These are phyloP conservation scores for Argopecten irradians DNA, from an alignment of 1,140 invertebrate species.

Conservation along the genomic window DNA sequence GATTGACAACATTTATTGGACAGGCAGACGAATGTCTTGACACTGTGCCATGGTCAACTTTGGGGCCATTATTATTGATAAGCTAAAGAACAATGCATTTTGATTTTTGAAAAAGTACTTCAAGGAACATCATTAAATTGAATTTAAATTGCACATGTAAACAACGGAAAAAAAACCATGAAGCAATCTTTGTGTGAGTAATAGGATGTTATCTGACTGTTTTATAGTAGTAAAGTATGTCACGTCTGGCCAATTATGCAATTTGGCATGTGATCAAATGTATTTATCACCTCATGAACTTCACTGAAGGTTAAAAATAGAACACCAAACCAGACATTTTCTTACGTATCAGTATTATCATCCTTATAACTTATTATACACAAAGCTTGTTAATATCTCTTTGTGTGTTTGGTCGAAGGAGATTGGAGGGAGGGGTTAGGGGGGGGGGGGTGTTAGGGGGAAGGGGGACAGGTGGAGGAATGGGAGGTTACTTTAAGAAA, in stretches of 20 bases:
- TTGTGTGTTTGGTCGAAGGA: no score
- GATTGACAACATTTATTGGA: no score
- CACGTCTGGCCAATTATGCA: neutral
- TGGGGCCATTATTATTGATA: no score
- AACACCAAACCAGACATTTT: neutral
- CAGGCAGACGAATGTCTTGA: no score
- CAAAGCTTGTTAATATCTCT: neutral
- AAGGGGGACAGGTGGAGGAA: no score
- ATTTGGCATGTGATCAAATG: conserved; percentile 16
- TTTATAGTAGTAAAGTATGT: neutral
- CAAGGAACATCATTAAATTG: no score
- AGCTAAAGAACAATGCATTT: no score
- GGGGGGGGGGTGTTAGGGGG: neutral
- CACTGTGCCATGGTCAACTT: no score
- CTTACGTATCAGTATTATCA: neutral
- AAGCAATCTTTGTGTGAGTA: neutral
- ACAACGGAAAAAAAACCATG: neutral
- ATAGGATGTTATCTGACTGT: neutral
- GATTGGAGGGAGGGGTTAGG: no score
- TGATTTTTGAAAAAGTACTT: no score
- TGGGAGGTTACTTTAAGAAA: no score
- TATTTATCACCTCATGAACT: conserved; percentile 15
- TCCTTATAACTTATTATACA: neutral
- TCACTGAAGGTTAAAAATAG: neutral
- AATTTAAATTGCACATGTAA: no score